These are phyloP conservation scores for Apis laboriosa DNA, from an alignment of 1,140 invertebrate species.

Conservation along the genomic window DNA sequence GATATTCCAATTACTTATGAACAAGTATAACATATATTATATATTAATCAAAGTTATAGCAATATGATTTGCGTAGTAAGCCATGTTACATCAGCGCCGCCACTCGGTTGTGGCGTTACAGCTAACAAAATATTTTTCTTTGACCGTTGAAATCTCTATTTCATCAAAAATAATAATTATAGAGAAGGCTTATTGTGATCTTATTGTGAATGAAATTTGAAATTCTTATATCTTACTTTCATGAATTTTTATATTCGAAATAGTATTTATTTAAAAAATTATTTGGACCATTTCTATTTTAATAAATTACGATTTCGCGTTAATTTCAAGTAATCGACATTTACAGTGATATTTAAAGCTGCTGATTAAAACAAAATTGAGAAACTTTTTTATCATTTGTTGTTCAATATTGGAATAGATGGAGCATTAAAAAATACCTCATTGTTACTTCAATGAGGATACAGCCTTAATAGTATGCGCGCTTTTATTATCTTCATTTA, in stretches of 20 bases:
- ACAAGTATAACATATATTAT: no score
- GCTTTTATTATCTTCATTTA: neutral
- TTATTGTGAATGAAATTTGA: neutral
- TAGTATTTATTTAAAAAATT: neutral
- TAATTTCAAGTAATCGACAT: neutral
- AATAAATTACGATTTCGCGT: neutral
- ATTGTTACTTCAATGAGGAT: no score
- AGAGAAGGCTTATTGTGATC: neutral
- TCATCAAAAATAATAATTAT: neutral
- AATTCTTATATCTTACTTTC: neutral
- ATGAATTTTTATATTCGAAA: neutral
- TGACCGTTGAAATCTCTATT: neutral
- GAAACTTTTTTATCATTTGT: no score
- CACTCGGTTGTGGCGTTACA: neutral
- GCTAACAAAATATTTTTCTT: constrained; percentile 1
- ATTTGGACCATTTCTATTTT: neutral
- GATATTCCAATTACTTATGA: no score
- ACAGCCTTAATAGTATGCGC: no score
- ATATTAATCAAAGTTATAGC: no score
- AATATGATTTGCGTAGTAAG: neutral
- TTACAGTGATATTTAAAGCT: no score
- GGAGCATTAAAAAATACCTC: no score
- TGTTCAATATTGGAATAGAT: no score
- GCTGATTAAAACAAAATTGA: no score
- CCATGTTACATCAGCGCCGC: neutral